Evolutionary conservation across 2,113 vertebrate species (phyloP).

Genomic region (Brachyhypopomus gauderio): DNA sequence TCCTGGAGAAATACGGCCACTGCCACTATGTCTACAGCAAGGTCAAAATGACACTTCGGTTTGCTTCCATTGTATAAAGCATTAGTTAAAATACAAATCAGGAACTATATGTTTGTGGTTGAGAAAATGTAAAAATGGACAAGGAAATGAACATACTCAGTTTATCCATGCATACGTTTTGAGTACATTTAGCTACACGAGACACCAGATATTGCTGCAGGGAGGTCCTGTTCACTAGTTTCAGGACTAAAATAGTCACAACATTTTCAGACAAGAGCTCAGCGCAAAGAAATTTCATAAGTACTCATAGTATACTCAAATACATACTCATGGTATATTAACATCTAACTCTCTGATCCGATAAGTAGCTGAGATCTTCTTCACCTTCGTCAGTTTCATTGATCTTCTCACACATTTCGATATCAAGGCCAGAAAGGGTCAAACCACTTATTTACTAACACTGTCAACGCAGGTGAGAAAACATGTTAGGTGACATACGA

Average conservation of each 20-base stretch:
- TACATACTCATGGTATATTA: background rate
- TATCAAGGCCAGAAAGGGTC: background rate
- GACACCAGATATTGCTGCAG: background rate
- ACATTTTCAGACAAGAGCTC: background rate
- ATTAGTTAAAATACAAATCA: too few species aligned
- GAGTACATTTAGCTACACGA: background rate
- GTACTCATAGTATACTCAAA: background rate
- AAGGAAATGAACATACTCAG: too few species aligned
- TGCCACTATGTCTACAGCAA: too few species aligned
- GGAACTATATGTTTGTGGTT: background rate
- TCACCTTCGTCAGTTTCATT: too few species aligned
- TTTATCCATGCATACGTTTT: too few species aligned
- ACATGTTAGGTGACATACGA: background rate
- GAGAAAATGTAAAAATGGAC: background rate
- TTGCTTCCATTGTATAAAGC: too few species aligned
- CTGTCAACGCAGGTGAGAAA: background rate
- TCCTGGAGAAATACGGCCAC: too few species aligned
- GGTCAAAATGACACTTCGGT: too few species aligned
- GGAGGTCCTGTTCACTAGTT: background rate
- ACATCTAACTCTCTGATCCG: background rate
- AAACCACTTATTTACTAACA: background rate
- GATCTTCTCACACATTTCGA: background rate
- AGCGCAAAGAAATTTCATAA: background rate
- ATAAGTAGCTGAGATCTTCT: background rate
- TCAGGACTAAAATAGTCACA: background rate